Percentiles rank a stretch among this genome's conserved stretches.
phyloP scores from a whole-genome alignment of 2,888 invertebrate genomes.

The Melanargia galathea region DNA sequence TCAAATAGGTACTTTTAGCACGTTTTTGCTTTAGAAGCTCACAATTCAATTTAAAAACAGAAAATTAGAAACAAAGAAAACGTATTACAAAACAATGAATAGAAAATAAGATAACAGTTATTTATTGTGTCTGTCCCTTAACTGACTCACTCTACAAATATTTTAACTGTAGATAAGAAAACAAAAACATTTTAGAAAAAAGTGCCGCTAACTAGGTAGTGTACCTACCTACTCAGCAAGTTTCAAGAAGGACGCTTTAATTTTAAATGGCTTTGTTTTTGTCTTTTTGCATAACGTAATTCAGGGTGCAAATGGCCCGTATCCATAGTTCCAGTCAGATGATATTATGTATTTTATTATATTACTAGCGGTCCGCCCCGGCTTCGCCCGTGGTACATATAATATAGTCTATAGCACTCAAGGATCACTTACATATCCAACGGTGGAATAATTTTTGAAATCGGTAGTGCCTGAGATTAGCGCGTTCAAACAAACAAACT shows the following conservation, averaged over 20 bases:
- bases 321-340: not conserved
- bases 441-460: no score
- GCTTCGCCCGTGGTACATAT: no score
- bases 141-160: slow-evolving; percentile 22
- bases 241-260: slow-evolving; percentile 2
- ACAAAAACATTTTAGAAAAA: not conserved
- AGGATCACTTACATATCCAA: no score
- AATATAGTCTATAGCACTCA: no score
- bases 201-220: slow-evolving; percentile 12
- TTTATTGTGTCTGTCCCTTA: slow-evolving; percentile 16
- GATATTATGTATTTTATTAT: no score
- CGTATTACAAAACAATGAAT: slow-evolving; percentile 18
- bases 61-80: not conserved
- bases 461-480: no score
- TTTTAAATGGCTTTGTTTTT: slow-evolving; percentile 3
- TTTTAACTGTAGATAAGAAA: slow-evolving; percentile 16
- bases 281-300: not conserved
- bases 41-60: not conserved
- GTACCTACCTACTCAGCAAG: no score
- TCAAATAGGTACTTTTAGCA: no score
- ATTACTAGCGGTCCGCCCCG: no score
- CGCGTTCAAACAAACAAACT: no score
- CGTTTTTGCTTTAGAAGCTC: not conserved
- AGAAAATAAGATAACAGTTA: slow-evolving; percentile 16
- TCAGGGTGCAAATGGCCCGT: not conserved